Evolutionary conservation across 1,140 invertebrate genomes (phyloP).

Genomic region (Zaprionus ornatus): DNA sequence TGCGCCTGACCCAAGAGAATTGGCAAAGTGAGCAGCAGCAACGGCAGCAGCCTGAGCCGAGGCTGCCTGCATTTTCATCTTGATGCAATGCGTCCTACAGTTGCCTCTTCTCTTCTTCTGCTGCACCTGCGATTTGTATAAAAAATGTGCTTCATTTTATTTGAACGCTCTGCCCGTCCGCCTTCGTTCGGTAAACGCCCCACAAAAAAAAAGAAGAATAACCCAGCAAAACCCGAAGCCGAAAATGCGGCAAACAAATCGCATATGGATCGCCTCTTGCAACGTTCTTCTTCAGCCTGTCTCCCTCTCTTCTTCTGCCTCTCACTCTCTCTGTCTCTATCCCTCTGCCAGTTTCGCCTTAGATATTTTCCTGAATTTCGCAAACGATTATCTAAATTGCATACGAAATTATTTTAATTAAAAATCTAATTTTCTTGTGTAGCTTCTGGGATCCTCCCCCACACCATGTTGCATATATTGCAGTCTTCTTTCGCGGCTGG

Average conservation of each 20-base stretch:
- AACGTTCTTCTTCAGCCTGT: not conserved
- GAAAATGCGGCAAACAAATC: conserved; percentile 76
- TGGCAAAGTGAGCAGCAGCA: not conserved
- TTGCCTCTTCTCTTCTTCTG: conserved; percentile 20
- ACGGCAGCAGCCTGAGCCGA: conserved; percentile 6
- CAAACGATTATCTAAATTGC: conserved; percentile 84
- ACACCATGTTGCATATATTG: conserved; percentile 29
- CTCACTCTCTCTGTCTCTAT: conserved; percentile 23
- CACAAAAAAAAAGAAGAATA: conserved; percentile 22
- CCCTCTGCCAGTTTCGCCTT: conserved; percentile 10
- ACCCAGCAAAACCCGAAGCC: conserved; percentile 23
- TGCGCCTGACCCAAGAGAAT: conserved; percentile 56
- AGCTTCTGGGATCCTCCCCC: conserved; percentile 26
- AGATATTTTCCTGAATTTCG: conserved; percentile 46
- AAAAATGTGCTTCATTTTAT: conserved; percentile 83
- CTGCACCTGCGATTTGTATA: conserved; percentile 68
- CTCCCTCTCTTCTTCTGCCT: not conserved
- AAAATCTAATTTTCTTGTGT: conserved; percentile 82
- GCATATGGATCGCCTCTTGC: conserved; percentile 66
- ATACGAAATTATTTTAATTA: conserved; percentile 84
- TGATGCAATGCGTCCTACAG: conserved; percentile 57
- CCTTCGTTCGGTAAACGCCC: conserved; percentile 74
- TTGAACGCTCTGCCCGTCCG: conserved; percentile 70
- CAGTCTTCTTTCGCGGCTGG: conserved; percentile 23
- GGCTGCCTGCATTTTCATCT: conserved; percentile 57